Evolutionary conservation across 2,113 vertebrate species (phyloP).

Genomic region (Anguilla japonica): DNA sequence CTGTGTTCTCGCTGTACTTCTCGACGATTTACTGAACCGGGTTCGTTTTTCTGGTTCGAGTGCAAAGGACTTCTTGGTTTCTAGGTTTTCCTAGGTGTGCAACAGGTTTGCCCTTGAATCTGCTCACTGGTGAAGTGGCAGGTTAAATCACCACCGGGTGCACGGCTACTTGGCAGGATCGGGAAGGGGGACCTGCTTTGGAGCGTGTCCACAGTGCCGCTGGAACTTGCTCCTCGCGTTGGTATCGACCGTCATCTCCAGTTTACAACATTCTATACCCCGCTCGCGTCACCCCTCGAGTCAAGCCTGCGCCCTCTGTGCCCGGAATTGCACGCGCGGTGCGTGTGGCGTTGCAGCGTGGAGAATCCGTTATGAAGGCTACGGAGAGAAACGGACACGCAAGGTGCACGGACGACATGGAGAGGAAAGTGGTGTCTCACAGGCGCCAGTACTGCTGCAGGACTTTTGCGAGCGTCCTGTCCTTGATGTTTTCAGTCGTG

Average conservation of each 20-base stretch:
- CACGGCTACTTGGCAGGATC: neutral
- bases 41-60: neutral
- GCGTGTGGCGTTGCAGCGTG: neutral
- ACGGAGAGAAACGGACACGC: neutral
- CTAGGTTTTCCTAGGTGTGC: neutral
- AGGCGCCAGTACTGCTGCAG: conserved; percentile 36
- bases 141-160: neutral
- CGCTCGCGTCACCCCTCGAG: neutral
- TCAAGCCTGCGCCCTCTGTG: neutral
- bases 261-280: neutral
- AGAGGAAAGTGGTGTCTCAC: conserved; percentile 38
- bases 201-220: neutral
- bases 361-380: conserved; percentile 16
- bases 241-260: neutral
- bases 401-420: conserved; percentile 37
- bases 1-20: neutral
- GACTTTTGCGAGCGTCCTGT: conserved; percentile 47
- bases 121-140: neutral
- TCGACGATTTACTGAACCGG: neutral
- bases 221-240: neutral
- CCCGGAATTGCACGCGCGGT: neutral
- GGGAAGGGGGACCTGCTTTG: neutral
- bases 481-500: conserved; percentile 58
- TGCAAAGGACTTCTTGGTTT: neutral
- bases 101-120: conserved; percentile 14